These are phyloP conservation scores for Ornithoptera alexandrae DNA, from an alignment of 2,888 invertebrate species.

Conservation along the genomic window DNA sequence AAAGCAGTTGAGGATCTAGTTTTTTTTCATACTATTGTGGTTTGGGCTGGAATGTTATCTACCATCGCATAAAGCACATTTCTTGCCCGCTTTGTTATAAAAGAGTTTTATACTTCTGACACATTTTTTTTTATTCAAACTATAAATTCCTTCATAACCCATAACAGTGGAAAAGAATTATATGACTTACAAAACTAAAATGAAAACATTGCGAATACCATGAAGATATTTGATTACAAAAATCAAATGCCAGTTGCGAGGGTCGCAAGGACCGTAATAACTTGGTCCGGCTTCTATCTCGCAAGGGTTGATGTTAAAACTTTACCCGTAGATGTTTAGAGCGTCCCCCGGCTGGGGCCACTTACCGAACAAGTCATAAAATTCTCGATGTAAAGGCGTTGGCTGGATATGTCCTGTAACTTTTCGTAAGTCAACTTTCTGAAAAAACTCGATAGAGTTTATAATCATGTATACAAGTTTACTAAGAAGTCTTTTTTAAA, in stretches of 20 bases:
- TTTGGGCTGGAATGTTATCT: neutral
- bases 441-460: neutral
- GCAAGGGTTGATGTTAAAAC: slow-evolving; percentile 68
- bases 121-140: neutral
- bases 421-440: slow-evolving; percentile 16
- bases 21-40: no score
- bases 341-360: slow-evolving; percentile 51
- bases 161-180: slow-evolving; percentile 6
- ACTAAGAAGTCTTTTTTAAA: neutral
- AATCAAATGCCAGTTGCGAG: slow-evolving; percentile 53
- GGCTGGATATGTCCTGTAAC: slow-evolving; percentile 45
- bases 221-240: slow-evolving; percentile 42
- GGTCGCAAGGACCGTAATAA: slow-evolving; percentile 63
- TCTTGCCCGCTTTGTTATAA: neutral
- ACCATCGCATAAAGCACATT: neutral
- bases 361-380: slow-evolving; percentile 61
- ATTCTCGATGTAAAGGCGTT: slow-evolving; percentile 42
- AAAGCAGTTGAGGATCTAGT: no score
- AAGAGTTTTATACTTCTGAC: neutral
- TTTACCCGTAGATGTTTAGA: slow-evolving; percentile 67
- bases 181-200: slow-evolving; percentile 25
- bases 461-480: neutral
- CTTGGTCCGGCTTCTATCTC: slow-evolving; percentile 53
- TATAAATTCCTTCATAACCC: neutral
- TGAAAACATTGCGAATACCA: slow-evolving; percentile 32